Base-by-base conservation (phyloP, 2,797 vertebrate genomes). In the Scleropages formosus region DNA sequence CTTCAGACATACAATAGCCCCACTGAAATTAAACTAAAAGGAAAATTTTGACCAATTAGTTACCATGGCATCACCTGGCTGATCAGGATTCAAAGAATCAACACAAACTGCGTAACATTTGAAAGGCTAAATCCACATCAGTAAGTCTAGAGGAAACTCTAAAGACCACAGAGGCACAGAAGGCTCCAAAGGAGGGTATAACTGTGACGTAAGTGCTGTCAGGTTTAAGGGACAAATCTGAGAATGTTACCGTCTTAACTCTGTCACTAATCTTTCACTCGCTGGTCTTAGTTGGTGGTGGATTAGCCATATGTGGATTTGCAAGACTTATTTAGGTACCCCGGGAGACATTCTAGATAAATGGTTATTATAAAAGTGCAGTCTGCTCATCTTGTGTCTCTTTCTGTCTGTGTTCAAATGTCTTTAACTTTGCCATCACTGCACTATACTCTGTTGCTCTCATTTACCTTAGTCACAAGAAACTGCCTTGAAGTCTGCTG, bases 171-270 rank as follows among this genome's bases (percentile, higher is more conserved):
- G 51, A 51, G 53, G 53, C 12, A 13, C 18, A 12, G 53, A 18
- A 39, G 31, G n/a, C n/a, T 31, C 31, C 39, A 31, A 2, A n/a
- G n/a, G 6, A 39, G 39, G 31, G 31, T n/a, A 0, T 13, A 60
- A 67, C 11, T 39, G 74, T 77, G 78, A 78, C 4, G 0, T 22
- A 81, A 71, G 46, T 44, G 16, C 10, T 12, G 24, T 15, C 53
- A 20, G 71, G 58, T 77, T 81, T 75, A 75, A 26, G 80, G 81
- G 67, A 75, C 60, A 78, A 80, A 77, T 44, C 75, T 81, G 53
- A 82, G 78, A 77, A 74, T 58, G 66, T 61, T 80, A 72, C 75
- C 73, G 65, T 60, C 79, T 77, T 76, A 87, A 78, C 83, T 74
- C 75, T 73, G 18, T 8, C 67, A 74, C 78, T 88, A 83, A 85